Base-by-base conservation (phyloP, 2,888 invertebrate species). In the Aleiodes alternator region DNA sequence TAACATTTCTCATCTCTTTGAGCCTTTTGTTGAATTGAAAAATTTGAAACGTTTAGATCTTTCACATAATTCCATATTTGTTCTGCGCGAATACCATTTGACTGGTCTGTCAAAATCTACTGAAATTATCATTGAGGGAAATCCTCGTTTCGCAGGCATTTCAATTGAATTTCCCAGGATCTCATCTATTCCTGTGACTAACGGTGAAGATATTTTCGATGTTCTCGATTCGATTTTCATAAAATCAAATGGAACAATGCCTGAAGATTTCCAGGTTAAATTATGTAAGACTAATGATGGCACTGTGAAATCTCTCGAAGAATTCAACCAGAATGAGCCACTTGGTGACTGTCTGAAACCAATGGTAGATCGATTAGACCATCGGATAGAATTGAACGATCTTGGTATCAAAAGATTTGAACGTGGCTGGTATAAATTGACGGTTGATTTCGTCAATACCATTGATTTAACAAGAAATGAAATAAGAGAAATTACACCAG, bases 391-490 rank as follows among this genome's bases (percentile, higher is more conserved):
- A 23, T 78, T 86, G 0, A 66, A 61, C 9, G 69, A 78, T 38
- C 50, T 80, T 3, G 78, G 77, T 1, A 84, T 86, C 43, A 76
- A 72, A 14, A 79, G 76, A 29, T 85, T 86, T 68, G 79, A 82
- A 23, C 79, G 81, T 8, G 82, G 81, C 12, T 23, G 23, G 23
- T 23, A 23, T 23, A 23, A 23, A 23, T 23, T 23, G 23, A 23
- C 23, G 23, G 23, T 86, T 86, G 87, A 82, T 8, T 76, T 77
- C 6, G 73, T 84, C 8, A 72, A 66, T 1, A 75, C 72, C 0
- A 50, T 87, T 5, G 83, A 86, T 69, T 56, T 87, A 0, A 73
- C 80, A 1, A 69, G 76, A 12, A 87, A 87, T 76, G 78, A 81
- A 0, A 85, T 87, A 14, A 14, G 66, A 0, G 82, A 84, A 66